These are phyloP conservation scores for Danio tinwini DNA, from an alignment of 2,797 vertebrate species.

Conservation along the genomic window DNA sequence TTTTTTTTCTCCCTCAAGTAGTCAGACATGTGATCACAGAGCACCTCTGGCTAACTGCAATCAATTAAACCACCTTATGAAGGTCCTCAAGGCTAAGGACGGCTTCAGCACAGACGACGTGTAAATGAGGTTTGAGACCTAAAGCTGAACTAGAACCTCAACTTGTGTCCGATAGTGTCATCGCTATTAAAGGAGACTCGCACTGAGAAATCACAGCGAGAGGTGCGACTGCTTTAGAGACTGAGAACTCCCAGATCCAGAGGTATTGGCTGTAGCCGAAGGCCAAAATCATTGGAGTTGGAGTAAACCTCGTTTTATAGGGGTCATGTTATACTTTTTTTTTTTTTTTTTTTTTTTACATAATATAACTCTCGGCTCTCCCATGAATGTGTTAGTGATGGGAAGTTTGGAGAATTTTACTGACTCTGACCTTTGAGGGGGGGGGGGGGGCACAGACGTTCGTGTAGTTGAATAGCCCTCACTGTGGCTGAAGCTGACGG, in stretches of 20 bases:
- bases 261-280: slow-evolving; percentile 46
- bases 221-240: slow-evolving; percentile 49
- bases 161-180: slow-evolving; percentile 62
- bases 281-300: slow-evolving; percentile 54
- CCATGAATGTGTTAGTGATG: too few relatives aligned
- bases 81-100: slow-evolving; percentile 61
- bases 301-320: slow-evolving; percentile 48
- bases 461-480: too few relatives aligned
- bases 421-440: too few relatives aligned
- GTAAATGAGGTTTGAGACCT: slow-evolving; percentile 68
- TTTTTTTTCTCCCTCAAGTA: neutral
- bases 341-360: too few relatives aligned
- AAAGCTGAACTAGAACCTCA: slow-evolving; percentile 55
- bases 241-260: slow-evolving; percentile 41
- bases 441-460: too few relatives aligned
- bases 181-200: slow-evolving; percentile 64
- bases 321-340: neutral
- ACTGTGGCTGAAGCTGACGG: too few relatives aligned
- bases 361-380: too few relatives aligned
- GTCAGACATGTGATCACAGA: slow-evolving; percentile 66
- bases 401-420: too few relatives aligned
- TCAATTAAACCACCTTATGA: slow-evolving; percentile 73
- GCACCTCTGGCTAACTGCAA: slow-evolving; percentile 68
- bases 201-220: slow-evolving; percentile 2
- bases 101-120: slow-evolving; percentile 55